Base-by-base conservation (phyloP, 2,888 invertebrate genomes). In the Cataglyphis altisquamis region DNA sequence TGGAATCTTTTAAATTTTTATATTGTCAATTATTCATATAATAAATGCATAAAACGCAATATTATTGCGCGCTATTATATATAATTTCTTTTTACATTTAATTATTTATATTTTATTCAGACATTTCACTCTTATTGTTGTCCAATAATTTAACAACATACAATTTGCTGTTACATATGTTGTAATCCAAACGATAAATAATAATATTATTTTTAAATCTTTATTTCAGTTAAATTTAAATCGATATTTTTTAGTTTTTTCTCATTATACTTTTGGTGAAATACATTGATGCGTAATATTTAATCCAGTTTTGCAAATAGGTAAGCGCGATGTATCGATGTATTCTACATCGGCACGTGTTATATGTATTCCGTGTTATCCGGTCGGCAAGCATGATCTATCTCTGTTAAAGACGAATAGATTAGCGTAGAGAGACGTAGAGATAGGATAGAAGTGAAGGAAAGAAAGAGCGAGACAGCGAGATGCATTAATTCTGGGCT, bases 401-500 rank as follows among this genome's bases (percentile, higher is more conserved):
- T 82, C 45, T 74, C 36, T 21, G 25, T 66, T 57, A 41, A 66
- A 83, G 82, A 67, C 48, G 66, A 64, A 77, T 60, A 77, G 57
- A 81, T 74, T 63, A 74, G 63, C 15, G 52, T 9, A 48, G n/a
- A 62, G 39, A 18, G 39, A 52, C 9, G 60, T 15, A 60, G 18
- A n/a, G 25, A 48, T 15, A n/a, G 41, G 18, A 15, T 21, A 18
- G 18, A 62, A 72, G 32, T 52, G 67, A 55, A n/a, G 48, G 32
- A 39, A 41, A 83, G 78, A 70, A 63, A 67, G 48, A 64, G 68
- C 32, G 57, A 83, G 52, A 80, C 39, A 75, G 75, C 52, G 85
- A 67, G 48, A 64, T n/a, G 75, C 82, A 87, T 87, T 86, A 82
- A 84, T 88, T 81, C 72, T 32, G 52, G 45, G 75, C 66, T 80